These are phyloP conservation scores for Microvelia longipes DNA, from an alignment of 1,140 invertebrate species.

Conservation along the genomic window DNA sequence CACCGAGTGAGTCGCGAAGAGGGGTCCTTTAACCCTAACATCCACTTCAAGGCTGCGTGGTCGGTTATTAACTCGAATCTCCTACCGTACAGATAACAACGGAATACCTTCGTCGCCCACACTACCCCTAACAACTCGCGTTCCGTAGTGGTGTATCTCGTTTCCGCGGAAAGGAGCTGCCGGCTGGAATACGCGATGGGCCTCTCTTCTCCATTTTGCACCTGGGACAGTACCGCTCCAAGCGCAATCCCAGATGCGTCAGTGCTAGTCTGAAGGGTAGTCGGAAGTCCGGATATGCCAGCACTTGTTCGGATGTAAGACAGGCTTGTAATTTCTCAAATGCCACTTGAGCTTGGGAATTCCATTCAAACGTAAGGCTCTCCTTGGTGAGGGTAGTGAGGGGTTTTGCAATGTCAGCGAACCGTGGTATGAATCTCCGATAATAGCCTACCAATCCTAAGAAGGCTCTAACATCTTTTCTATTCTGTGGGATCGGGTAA, in stretches of 20 bases:
- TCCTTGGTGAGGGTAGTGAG: conserved; percentile 26
- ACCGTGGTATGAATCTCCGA: conserved; percentile 29
- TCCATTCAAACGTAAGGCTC: conserved; percentile 3
- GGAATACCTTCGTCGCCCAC: conserved; percentile 19
- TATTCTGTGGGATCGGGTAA: conserved; percentile 28
- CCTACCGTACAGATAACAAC: conserved; percentile 26
- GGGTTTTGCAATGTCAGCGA: conserved; percentile 26
- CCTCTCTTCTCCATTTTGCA: background rate
- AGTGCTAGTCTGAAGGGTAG: conserved; percentile 38
- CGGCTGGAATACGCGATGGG: conserved; percentile 28
- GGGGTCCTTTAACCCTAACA: conserved; percentile 26
- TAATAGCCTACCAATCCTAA: conserved; percentile 32
- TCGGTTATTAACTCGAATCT: conserved; percentile 26
- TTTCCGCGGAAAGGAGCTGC: conserved; percentile 27
- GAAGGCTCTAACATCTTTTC: conserved; percentile 30
- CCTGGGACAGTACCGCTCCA: conserved; percentile 23
- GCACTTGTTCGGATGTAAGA: conserved; percentile 13
- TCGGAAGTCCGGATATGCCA: conserved; percentile 27
- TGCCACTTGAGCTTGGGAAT: background rate
- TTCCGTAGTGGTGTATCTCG: conserved; percentile 24
- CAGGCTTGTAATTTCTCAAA: conserved; percentile 3
- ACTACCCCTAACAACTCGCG: conserved; percentile 27
- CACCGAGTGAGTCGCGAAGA: conserved; percentile 33
- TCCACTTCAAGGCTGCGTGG: conserved; percentile 31
- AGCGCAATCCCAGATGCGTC: conserved; percentile 35